Percentiles rank a stretch among this genome's conserved stretches.
Conservation (phyloP, 2,888 invertebrate species). For the Aquatica leii region DNA sequence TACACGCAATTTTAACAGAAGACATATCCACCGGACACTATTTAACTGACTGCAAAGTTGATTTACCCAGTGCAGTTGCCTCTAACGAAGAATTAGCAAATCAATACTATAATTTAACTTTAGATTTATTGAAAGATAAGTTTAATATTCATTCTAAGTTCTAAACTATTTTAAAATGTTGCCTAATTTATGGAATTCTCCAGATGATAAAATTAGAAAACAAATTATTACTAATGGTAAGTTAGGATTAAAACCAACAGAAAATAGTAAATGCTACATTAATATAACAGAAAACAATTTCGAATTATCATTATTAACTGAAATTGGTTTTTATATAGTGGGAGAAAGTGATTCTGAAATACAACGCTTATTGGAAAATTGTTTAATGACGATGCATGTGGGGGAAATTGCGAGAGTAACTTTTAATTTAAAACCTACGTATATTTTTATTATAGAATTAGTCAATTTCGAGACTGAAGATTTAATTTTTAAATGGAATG, state of each 20-base stretch:
- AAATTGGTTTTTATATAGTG: constrained; percentile 48
- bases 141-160: constrained; percentile 56
- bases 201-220: constrained; percentile 55
- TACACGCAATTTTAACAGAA: constrained; percentile 58
- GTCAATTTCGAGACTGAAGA: constrained; percentile 56
- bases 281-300: constrained; percentile 44
- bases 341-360: constrained; percentile 61
- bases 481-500: constrained; percentile 60
- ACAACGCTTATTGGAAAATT: constrained; percentile 61
- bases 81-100: constrained; percentile 50
- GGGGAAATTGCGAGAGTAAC: constrained; percentile 62
- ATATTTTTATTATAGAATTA: constrained; percentile 58
- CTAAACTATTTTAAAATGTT: constrained; percentile 40
- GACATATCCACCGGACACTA: constrained; percentile 56
- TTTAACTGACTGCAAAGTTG: constrained; percentile 55
- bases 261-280: constrained; percentile 54
- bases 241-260: constrained; percentile 55
- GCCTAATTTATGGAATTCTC: constrained; percentile 48
- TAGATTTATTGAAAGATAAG: constrained; percentile 52
- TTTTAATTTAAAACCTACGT: constrained; percentile 53
- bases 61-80: constrained; percentile 52
- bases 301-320: constrained; percentile 42
- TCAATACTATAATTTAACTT: constrained; percentile 54
- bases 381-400: constrained; percentile 61
- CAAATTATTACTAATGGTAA: constrained; percentile 48